Percentiles rank a stretch among this genome's conserved stretches.
These are phyloP conservation scores for Hydropotes inermis DNA, from an alignment of 2,113 vertebrate genomes.

Conservation along the genomic window DNA sequence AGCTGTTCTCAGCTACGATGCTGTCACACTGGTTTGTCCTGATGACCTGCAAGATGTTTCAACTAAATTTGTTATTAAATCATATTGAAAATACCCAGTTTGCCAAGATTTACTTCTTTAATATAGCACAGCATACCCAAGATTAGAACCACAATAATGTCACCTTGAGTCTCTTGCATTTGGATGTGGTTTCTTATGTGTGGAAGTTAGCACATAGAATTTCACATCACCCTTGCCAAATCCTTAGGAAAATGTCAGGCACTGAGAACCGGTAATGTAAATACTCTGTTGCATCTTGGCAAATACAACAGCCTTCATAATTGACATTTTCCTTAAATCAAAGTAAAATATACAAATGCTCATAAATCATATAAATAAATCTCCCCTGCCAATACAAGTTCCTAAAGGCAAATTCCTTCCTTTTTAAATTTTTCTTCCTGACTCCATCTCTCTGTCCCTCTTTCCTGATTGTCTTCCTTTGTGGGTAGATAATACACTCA, in stretches of 20 bases:
- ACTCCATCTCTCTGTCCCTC: background rate
- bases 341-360: conserved; percentile 17
- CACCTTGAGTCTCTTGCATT: background rate
- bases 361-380: background rate
- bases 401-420: background rate
- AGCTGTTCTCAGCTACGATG: background rate
- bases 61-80: background rate
- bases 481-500: background rate
- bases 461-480: background rate
- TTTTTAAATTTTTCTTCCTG: background rate
- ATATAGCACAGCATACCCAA: background rate
- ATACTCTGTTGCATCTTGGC: background rate
- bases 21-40: background rate
- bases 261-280: background rate
- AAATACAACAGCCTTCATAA: conserved; percentile 13
- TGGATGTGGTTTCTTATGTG: background rate
- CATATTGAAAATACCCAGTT: background rate
- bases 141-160: background rate
- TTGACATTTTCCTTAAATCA: conserved; percentile 7
- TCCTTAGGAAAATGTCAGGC: conserved; percentile 29
- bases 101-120: background rate
- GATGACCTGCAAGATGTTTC: background rate
- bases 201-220: background rate
- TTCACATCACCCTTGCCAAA: background rate
- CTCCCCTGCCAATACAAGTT: background rate